Evolutionary conservation across 2,113 vertebrate genomes (phyloP).

Genomic region (Athene cunicularia): DNA sequence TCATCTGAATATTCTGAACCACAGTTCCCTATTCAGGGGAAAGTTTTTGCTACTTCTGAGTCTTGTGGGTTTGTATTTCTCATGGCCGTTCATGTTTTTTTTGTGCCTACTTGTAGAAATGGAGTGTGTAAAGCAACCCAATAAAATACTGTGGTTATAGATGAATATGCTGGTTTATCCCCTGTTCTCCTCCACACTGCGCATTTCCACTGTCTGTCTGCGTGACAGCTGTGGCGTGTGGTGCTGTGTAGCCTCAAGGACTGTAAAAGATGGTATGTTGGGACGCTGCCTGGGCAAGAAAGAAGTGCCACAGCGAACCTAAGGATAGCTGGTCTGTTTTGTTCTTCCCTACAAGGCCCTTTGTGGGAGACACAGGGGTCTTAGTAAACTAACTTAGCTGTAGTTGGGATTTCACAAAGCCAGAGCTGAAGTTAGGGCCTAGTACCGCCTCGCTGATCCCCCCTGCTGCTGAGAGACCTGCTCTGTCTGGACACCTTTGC

Average conservation of each 20-base stretch:
- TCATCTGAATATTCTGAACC: neutral
- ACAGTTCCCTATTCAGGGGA: neutral
- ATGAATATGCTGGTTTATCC: neutral
- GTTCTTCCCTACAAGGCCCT: neutral
- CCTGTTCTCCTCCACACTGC: fast-evolving
- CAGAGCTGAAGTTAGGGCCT: neutral
- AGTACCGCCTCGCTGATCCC: neutral
- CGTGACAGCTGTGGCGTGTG: neutral
- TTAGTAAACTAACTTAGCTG: neutral
- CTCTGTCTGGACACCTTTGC: neutral
- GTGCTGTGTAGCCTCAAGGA: neutral
- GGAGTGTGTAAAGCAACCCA: neutral
- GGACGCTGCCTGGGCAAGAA: neutral
- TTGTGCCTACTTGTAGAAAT: neutral
- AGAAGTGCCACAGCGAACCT: fast-evolving
- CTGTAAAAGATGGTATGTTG: neutral
- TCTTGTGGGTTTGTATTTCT: neutral
- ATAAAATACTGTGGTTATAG: neutral
- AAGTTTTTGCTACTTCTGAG: neutral
- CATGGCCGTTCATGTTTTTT: neutral
- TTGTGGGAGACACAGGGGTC: neutral
- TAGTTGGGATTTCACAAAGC: neutral
- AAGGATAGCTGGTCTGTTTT: neutral
- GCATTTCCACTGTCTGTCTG: fast-evolving
- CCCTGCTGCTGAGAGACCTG: neutral